Conservation (phyloP, 2,888 invertebrate species). For the Drosophila maculinotata region DNA sequence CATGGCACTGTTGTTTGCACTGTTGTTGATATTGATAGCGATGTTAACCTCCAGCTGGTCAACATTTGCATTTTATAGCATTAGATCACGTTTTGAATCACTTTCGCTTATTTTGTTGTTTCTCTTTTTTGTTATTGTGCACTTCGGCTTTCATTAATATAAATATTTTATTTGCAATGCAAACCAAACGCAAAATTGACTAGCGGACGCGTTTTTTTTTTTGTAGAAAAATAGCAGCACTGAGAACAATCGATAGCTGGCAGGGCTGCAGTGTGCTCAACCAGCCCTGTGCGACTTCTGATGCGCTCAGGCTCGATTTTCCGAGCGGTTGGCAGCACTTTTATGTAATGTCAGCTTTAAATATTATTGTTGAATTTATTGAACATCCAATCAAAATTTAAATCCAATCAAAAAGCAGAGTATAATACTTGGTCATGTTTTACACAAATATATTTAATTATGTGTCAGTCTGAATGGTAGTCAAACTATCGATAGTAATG, state of each 20-base stretch:
- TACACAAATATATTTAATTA: too few relatives aligned
- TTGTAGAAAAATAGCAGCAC: slow-evolving; percentile 20
- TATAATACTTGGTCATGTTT: too few relatives aligned
- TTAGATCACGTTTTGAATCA: slow-evolving; percentile 22
- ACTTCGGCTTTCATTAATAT: slow-evolving; percentile 28
- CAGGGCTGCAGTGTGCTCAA: slow-evolving; percentile 15
- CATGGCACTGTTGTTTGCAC: slow-evolving; percentile 44
- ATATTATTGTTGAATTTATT: not conserved
- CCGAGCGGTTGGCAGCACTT: slow-evolving; percentile 1
- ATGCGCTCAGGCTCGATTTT: not conserved
- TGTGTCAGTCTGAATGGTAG: too few relatives aligned
- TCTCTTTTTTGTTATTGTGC: slow-evolving; percentile 8
- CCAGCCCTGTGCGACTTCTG: not conserved
- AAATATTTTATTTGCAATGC: slow-evolving; percentile 29
- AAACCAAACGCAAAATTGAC: slow-evolving; percentile 45
- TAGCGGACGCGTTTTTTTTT: slow-evolving; percentile 40
- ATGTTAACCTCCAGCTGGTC: slow-evolving; percentile 44
- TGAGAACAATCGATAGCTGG: slow-evolving; percentile 34
- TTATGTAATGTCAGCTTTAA: not conserved
- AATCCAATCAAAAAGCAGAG: too few relatives aligned
- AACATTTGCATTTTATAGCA: slow-evolving; percentile 33
- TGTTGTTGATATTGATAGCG: slow-evolving; percentile 50
- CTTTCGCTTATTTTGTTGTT: not conserved
- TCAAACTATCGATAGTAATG: too few relatives aligned
- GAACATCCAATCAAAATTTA: too few relatives aligned